These are phyloP conservation scores for Melikaiella ostensackeni DNA, from an alignment of 2,888 invertebrate genomes.

Conservation along the genomic window DNA sequence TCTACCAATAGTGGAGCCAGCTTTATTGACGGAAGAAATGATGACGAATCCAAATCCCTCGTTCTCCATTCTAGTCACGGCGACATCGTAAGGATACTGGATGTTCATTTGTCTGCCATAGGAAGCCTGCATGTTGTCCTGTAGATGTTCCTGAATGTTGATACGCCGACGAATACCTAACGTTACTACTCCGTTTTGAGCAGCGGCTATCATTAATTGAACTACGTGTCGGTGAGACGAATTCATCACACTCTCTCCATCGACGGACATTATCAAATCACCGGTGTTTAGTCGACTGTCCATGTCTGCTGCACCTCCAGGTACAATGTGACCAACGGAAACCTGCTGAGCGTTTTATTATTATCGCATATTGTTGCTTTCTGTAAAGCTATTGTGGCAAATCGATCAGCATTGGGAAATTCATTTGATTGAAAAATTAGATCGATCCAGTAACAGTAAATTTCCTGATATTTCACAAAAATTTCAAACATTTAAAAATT, in stretches of 20 bases:
- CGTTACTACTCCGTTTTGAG: slow-evolving; percentile 91
- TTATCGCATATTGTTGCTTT: slow-evolving; percentile 47
- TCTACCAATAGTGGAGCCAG: slow-evolving; percentile 94
- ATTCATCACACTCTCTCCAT: slow-evolving; percentile 89
- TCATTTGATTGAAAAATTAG: neutral
- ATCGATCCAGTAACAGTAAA: neutral
- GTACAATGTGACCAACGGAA: slow-evolving; percentile 97
- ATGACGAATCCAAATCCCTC: slow-evolving; percentile 99
- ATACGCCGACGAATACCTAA: slow-evolving; percentile 84
- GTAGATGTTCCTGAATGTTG: slow-evolving; percentile 78
- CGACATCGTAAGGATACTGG: slow-evolving; percentile 91
- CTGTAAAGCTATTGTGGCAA: neutral
- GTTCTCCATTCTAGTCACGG: slow-evolving; percentile 91
- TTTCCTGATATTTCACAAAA: too few species aligned
- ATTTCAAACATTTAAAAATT: too few species aligned
- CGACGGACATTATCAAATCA: slow-evolving; percentile 96
- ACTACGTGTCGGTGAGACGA: slow-evolving; percentile 97
- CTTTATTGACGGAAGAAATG: slow-evolving; percentile 95
- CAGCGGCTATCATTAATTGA: slow-evolving; percentile 93
- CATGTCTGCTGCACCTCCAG: slow-evolving; percentile 94
- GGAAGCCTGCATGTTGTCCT: slow-evolving; percentile 74
- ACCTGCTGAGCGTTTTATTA: slow-evolving; percentile 79
- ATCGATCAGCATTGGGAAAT: neutral
- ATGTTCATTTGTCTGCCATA: slow-evolving; percentile 68
- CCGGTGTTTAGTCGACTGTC: slow-evolving; percentile 94